A percentile compares a stretch with the other conserved stretches of the same genome.
Conservation (phyloP, 1,140 invertebrate species). For the Euwallacea similis region DNA sequence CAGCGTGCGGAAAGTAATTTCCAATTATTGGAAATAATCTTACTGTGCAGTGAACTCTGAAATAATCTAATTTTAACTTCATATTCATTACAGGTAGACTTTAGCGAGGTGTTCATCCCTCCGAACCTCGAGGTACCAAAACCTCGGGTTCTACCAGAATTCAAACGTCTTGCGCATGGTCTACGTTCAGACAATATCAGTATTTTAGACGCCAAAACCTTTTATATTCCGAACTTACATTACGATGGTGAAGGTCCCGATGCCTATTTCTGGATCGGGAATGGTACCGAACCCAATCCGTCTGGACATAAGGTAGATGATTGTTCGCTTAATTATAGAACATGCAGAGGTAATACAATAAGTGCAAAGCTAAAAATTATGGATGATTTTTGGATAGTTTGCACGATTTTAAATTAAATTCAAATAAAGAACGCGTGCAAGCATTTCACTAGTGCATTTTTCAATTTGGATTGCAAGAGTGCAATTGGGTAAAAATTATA, state of each 20-base stretch:
- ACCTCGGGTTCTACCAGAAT: constrained; percentile 77
- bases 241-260: constrained; percentile 89
- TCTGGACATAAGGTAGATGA: constrained; percentile 70
- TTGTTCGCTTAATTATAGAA: background rate
- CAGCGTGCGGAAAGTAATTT: no score
- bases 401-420: no score
- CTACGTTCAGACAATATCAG: constrained; percentile 88
- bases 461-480: no score
- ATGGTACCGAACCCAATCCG: constrained; percentile 76
- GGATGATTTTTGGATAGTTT: no score
- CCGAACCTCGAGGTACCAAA: constrained; percentile 72
- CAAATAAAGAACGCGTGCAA: no score
- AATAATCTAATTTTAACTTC: no score
- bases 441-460: no score
- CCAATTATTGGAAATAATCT: no score
- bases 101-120: constrained; percentile 81
- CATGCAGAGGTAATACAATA: background rate
- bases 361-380: no score
- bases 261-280: constrained; percentile 92
- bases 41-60: no score
- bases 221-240: constrained; percentile 90
- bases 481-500: no score
- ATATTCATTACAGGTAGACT: constrained; percentile 70
- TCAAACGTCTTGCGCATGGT: constrained; percentile 81
- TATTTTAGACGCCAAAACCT: constrained; percentile 87